Base-by-base conservation (phyloP, 2,888 invertebrate genomes). In the Aporophyla lueneburgensis region DNA sequence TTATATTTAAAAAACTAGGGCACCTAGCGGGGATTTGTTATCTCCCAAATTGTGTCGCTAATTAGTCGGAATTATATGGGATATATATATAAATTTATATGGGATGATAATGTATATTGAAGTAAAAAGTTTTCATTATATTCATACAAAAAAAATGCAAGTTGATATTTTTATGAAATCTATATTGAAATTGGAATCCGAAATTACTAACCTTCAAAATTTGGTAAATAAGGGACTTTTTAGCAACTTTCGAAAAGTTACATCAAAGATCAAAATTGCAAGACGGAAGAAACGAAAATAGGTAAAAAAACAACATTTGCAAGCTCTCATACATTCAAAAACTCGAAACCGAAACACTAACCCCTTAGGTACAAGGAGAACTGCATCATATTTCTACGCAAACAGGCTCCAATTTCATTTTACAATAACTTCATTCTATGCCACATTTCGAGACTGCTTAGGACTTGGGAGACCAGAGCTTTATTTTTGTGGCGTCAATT, bases 321-420 rank as follows among this genome's bases (percentile, higher is more conserved):
- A 67, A 68, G 46, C 16, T 27, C 54, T 12, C 58, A 4, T 46
- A 53, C 67, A 66, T 49, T 68, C 21, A 67, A 61, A 40, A 68
- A 67, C 71, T 76, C 71, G 61, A 88, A 86, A 81, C 83, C 74
- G 75, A 83, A 79, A 87, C 78, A 81, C 81, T 86, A 74, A 82
- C 80, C 85, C 1, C 87, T 88, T 88, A 89, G 89, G 87, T 89
- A 88, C 89, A 89, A 80, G 70, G 77, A 88, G 78, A 90, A 91
- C 90, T 89, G 88, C 84, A 86, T 88, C 85, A 83, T 88, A 88
- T 87, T 76, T 62, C 75, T 81, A 88, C 61, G 71, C 71, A 53
- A 46, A 85, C 76, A 87, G 49, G 79, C 74, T 85, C 75, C 77
- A 82, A 78, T 76, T 76, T 86, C 71, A 61, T 80, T 53, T 71